Evolutionary conservation across 1,140 invertebrate species (phyloP).

Genomic region (Solen grandis): DNA sequence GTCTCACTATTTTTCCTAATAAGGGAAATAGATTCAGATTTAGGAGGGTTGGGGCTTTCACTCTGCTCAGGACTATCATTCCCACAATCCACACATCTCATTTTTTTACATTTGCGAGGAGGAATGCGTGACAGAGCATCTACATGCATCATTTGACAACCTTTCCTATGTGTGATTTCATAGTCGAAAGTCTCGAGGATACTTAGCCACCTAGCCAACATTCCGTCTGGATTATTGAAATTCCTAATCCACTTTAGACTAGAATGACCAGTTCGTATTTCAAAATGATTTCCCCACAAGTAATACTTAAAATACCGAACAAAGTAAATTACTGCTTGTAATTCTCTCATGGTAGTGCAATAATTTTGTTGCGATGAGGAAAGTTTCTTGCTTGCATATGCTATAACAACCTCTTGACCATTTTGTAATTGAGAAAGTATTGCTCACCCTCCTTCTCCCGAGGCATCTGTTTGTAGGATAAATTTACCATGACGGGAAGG

Average conservation of each 20-base stretch:
- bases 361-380: constrained; percentile 7
- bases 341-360: constrained; percentile 36
- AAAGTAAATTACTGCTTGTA: constrained; percentile 40
- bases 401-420: constrained; percentile 32
- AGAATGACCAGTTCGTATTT: constrained; percentile 44
- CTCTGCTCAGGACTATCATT: neutral
- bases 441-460: no score
- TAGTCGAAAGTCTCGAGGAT: constrained; percentile 29
- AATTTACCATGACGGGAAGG: neutral
- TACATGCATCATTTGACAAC: neutral
- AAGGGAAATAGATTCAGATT: no score
- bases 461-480: neutral
- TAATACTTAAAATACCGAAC: constrained; percentile 48
- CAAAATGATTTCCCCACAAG: constrained; percentile 35
- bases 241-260: constrained; percentile 43
- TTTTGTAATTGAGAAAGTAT: neutral
- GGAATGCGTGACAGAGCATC: neutral
- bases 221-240: constrained; percentile 35
- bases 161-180: constrained; percentile 34
- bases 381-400: constrained; percentile 39
- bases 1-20: no score
- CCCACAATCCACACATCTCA: neutral
- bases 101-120: neutral
- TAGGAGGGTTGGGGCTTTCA: no score
- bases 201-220: constrained; percentile 33